Base-by-base conservation (phyloP, 2,113 vertebrate species). In the Pithys albifrons region DNA sequence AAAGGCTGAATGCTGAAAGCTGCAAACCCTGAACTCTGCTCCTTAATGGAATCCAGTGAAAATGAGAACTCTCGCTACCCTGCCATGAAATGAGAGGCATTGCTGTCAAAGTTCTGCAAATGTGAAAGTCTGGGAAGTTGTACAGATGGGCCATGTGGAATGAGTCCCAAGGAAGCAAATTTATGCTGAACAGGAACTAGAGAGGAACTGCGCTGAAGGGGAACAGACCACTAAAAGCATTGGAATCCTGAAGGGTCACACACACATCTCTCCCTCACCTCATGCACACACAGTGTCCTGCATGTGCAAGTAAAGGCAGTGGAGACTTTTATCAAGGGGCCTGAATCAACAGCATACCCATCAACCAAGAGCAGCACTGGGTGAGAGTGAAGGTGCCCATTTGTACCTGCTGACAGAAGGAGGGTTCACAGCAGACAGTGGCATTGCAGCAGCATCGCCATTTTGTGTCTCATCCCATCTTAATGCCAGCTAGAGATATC, bases 381-480 rank as follows among this genome's bases (percentile, higher is more conserved):
- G 5, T 55, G 62, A 52, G 64, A 79, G n/a, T 18, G 59, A n/a
- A 65, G 64, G 37, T 0, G 0, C 25, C 16, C 3, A 14, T 65
- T 57, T 55, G 43, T 41, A 20, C 59, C 55, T 4, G 1, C 11
- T 6, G 8, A 7, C 19, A 58, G 58, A 62, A 54, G 41, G 27
- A 85, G 15, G 17, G 27, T 6, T 65, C 3, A 1, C 27, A 81
- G 41, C 46, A 57, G 74, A 28, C 2, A 3, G 39, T 73, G 49
- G 12, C 11, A 3, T 29, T 62, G 61, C 51, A 55, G 59, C 65
- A 80, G 37, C 19, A 37, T 22, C 69, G 51, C 5, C 17, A 23
- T 54, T 48, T 15, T 52, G 28, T 48, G n/a, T 45, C 19, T 51
- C 35, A 37, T 57, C 46, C 14, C 0, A 0, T 16, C 35, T 23